Conservation (phyloP, 2,888 invertebrate genomes). For the Aporophyla lueneburgensis region DNA sequence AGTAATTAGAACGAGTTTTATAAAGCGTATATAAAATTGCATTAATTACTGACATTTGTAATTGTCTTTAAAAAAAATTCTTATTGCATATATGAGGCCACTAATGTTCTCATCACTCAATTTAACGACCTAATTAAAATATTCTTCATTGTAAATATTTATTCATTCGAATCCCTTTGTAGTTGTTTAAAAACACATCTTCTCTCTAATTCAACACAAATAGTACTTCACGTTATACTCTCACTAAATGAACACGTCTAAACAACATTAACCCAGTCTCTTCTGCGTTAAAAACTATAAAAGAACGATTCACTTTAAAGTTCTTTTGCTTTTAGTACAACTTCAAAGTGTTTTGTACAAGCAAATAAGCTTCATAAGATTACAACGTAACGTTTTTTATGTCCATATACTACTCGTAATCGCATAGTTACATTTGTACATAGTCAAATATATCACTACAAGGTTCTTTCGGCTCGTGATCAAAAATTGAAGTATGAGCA, state of each 20-base stretch:
- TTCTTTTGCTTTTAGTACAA: constrained; percentile 22
- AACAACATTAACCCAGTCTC: constrained; percentile 59
- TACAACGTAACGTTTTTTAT: constrained; percentile 8
- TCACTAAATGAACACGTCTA: constrained; percentile 33
- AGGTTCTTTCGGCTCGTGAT: too few relatives aligned
- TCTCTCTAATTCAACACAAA: constrained; percentile 9
- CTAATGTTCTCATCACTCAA: neutral
- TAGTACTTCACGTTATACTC: constrained; percentile 4
- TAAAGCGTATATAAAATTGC: neutral
- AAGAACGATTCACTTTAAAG: constrained; percentile 33
- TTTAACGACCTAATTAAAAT: neutral
- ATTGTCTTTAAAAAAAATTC: too few relatives aligned
- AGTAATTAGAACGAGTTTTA: neutral
- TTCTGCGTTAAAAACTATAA: constrained; percentile 31
- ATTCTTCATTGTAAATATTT: constrained; percentile 21
- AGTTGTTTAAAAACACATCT: constrained; percentile 13
- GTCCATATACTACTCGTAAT: neutral
- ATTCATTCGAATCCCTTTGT: constrained; percentile 31
- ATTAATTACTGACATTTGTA: too few relatives aligned
- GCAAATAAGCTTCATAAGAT: constrained; percentile 21
- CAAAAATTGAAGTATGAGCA: neutral
- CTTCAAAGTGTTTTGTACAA: constrained; percentile 46
- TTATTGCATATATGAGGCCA: neutral
- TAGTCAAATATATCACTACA: neutral
- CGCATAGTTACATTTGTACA: neutral